Evolutionary conservation across 2,888 invertebrate species (phyloP).

Genomic region (Eupeodes luniger): DNA sequence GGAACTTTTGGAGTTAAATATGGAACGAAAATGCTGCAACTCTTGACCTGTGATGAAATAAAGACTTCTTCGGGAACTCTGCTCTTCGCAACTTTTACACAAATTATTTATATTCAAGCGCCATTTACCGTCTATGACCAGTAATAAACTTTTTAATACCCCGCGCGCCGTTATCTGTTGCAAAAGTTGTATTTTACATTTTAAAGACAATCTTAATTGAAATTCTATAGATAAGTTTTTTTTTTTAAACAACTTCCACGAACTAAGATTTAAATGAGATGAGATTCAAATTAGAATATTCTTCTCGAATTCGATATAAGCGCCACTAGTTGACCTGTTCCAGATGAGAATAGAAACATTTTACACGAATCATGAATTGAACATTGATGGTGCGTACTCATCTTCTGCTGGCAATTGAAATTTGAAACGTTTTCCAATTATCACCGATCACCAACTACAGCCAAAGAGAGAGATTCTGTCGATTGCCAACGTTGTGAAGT

Average conservation of each 20-base stretch:
- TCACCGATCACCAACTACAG: constrained; percentile 9
- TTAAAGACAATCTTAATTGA: too few species aligned
- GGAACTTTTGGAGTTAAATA: too few species aligned
- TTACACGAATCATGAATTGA: constrained; percentile 35
- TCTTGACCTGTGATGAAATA: too few species aligned
- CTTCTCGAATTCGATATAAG: constrained; percentile 49
- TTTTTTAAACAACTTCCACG: neutral
- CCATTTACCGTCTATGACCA: too few species aligned
- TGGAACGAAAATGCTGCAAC: too few species aligned
- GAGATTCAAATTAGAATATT: constrained; percentile 50
- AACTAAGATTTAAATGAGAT: constrained; percentile 28
- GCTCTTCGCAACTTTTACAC: too few species aligned
- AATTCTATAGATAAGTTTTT: too few species aligned
- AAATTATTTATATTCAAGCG: too few species aligned
- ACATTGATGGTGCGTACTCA: constrained; percentile 4
- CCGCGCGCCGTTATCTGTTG: too few species aligned
- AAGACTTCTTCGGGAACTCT: too few species aligned
- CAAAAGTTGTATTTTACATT: too few species aligned
- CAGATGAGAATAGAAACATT: constrained; percentile 46
- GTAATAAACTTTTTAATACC: too few species aligned
- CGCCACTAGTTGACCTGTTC: constrained; percentile 67
- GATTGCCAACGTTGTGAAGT: neutral
- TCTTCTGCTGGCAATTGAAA: constrained; percentile 51
- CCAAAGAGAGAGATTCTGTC: constrained; percentile 13
- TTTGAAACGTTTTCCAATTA: constrained; percentile 75